Evolutionary conservation across 2,797 vertebrate species (phyloP).

Genomic region (Argentina silus): DNA sequence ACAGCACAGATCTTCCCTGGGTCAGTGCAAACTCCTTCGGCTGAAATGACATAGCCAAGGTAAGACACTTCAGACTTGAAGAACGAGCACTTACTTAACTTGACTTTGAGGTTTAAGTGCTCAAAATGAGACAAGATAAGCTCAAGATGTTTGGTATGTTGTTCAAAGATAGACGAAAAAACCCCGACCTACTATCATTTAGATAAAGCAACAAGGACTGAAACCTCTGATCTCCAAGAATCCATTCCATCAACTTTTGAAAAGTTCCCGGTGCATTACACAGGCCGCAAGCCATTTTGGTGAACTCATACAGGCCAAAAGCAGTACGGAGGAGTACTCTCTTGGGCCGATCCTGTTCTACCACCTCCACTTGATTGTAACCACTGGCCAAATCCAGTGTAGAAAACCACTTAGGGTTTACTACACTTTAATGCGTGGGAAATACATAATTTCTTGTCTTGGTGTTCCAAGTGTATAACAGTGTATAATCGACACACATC

Average conservation of each 20-base stretch:
- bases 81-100: slow-evolving; percentile 6
- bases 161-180: too few relatives aligned
- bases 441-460: too few relatives aligned
- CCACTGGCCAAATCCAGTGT: slow-evolving; percentile 32
- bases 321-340: slow-evolving; percentile 25
- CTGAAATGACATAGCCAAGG: slow-evolving; percentile 14
- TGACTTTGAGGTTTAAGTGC: too few relatives aligned
- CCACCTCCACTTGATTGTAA: slow-evolving; percentile 23
- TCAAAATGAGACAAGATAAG: too few relatives aligned
- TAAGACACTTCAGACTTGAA: slow-evolving; percentile 16
- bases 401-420: slow-evolving; percentile 27
- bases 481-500: too few relatives aligned
- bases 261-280: slow-evolving; percentile 34
- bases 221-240: slow-evolving; percentile 17
- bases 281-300: slow-evolving; percentile 7
- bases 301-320: slow-evolving; percentile 19
- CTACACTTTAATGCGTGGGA: not conserved
- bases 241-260: slow-evolving; percentile 7
- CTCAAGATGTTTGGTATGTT: too few relatives aligned
- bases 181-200: too few relatives aligned
- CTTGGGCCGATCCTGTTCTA: not conserved
- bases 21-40: slow-evolving; percentile 26
- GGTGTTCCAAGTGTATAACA: too few relatives aligned
- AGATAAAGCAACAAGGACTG: slow-evolving; percentile 11
- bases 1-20: slow-evolving; percentile 15